Evolutionary conservation across 30 jellyfish, hydroid and myxozoan species (phyloP).

Genomic region (Clytia hemisphaerica): DNA sequence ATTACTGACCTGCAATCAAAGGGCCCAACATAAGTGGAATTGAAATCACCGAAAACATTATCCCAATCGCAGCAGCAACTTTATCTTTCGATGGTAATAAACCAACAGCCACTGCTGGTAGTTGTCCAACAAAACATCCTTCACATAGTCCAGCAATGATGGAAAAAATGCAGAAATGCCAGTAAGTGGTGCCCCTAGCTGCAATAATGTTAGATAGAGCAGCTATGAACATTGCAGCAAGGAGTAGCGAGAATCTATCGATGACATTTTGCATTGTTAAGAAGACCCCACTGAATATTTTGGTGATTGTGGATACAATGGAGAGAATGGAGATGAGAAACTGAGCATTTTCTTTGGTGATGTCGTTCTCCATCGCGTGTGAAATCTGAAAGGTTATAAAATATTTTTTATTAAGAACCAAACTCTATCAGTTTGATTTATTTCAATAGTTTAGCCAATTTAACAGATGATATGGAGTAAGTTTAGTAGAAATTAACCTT

Average conservation of each 20-base stretch:
- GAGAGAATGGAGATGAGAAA: background rate
- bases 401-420: too few species aligned
- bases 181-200: background rate
- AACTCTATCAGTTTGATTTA: too few species aligned
- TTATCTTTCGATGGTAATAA: background rate
- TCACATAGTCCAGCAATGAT: background rate
- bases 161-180: slow-evolving; percentile 1
- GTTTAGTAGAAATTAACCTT: too few species aligned
- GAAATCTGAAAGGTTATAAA: background rate
- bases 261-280: background rate
- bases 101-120: slow-evolving; percentile 8
- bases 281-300: background rate
- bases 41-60: slow-evolving; percentile 1
- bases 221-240: background rate
- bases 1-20: slow-evolving; percentile 5
- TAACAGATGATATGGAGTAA: too few species aligned
- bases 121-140: slow-evolving; percentile 23
- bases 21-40: slow-evolving; percentile 11
- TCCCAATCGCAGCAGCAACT: slow-evolving; percentile 7
- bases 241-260: background rate
- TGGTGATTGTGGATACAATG: background rate
- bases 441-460: too few species aligned
- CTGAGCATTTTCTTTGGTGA: background rate
- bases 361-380: background rate
- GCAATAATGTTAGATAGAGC: background rate